phyloP scores from a whole-genome alignment of 2,113 vertebrate genomes.

The Phocoena phocoena region DNA sequence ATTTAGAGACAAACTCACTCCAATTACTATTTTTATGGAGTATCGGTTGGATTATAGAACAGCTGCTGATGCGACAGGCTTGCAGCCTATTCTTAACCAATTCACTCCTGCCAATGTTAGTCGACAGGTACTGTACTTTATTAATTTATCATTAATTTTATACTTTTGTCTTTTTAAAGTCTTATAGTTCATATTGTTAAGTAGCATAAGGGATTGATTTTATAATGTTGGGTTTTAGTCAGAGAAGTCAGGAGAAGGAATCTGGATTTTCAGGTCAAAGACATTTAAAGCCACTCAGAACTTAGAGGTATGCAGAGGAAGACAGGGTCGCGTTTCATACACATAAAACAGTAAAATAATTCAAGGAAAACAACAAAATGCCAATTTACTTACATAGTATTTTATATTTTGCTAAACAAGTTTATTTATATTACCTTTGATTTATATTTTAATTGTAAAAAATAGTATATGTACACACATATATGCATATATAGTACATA shows the following conservation, averaged over 20 bases:
- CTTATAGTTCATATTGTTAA: not conserved
- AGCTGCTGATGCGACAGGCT: conserved; percentile 88
- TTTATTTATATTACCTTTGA: not conserved
- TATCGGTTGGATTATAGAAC: conserved; percentile 91
- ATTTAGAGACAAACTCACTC: conserved; percentile 97
- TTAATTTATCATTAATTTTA: not conserved
- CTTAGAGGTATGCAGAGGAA: not conserved
- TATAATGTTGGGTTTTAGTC: not conserved
- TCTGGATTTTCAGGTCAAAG: not conserved
- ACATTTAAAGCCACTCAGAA: not conserved
- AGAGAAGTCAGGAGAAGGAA: not conserved
- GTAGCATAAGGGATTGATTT: not conserved
- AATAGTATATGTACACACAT: not conserved
- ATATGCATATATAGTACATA: not conserved
- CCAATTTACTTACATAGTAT: not conserved
- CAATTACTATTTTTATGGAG: conserved; percentile 96
- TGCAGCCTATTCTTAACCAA: conserved; percentile 93
- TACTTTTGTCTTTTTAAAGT: not conserved
- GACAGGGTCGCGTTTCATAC: not conserved
- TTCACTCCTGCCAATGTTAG: conserved; percentile 92
- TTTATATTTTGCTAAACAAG: conserved; percentile 9
- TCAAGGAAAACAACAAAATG: not conserved
- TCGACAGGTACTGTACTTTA: conserved; percentile 88
- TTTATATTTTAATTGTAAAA: not conserved
- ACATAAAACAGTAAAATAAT: not conserved